A percentile compares a stretch with the other conserved stretches of the same genome.
phyloP scores from a whole-genome alignment of 1,140 invertebrate genomes.

The Lepidurus packardi region DNA sequence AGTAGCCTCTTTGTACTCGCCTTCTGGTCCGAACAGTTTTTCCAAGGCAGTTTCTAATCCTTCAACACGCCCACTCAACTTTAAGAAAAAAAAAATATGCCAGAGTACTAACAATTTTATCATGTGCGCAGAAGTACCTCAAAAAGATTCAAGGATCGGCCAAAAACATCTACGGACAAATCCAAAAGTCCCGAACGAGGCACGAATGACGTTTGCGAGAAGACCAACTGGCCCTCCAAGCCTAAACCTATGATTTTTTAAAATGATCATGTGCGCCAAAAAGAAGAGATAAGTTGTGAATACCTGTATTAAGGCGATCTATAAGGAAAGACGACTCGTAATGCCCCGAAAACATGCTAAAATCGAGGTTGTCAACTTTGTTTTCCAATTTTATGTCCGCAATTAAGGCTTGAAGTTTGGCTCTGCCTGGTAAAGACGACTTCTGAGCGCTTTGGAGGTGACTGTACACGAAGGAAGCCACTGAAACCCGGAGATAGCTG shows the following conservation, averaged over 20 bases:
- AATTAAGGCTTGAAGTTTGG: slow-evolving; percentile 74
- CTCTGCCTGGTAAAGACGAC: slow-evolving; percentile 71
- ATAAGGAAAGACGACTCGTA: slow-evolving; percentile 79
- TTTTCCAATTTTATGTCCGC: slow-evolving; percentile 61
- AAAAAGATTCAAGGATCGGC: slow-evolving; percentile 77
- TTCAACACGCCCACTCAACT: slow-evolving; percentile 68
- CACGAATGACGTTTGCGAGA: slow-evolving; percentile 81
- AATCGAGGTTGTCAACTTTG: slow-evolving; percentile 70
- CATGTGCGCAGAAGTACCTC: slow-evolving; percentile 59
- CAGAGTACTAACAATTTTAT: neutral
- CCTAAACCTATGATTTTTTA: slow-evolving; percentile 54
- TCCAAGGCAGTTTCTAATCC: slow-evolving; percentile 80
- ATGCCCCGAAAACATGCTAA: slow-evolving; percentile 84
- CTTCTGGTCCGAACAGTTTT: slow-evolving; percentile 67
- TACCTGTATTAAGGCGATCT: slow-evolving; percentile 75
- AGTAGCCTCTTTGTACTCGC: slow-evolving; percentile 59
- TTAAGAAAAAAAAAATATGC: slow-evolving; percentile 41
- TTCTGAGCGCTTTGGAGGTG: slow-evolving; percentile 79
- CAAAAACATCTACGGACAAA: slow-evolving; percentile 81
- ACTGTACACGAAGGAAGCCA: slow-evolving; percentile 89
- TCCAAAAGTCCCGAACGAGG: slow-evolving; percentile 74
- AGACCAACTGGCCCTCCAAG: slow-evolving; percentile 75
- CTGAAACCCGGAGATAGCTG: slow-evolving; percentile 49
- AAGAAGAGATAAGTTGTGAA: slow-evolving; percentile 37
- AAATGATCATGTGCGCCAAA: neutral